Conservation (phyloP, 2,888 invertebrate genomes). For the Dione vanillae region DNA sequence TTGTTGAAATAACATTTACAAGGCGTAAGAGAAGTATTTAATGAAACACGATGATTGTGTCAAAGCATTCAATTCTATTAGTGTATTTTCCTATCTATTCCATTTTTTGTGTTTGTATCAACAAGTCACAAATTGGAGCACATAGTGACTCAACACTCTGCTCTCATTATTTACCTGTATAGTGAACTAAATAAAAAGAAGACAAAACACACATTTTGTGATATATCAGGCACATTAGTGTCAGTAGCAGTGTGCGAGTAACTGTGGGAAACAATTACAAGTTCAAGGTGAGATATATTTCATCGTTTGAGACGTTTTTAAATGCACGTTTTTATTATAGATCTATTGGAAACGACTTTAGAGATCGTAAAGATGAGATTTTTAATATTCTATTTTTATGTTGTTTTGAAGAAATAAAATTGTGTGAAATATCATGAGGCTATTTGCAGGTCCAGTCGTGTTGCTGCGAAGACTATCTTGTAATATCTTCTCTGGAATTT, state of each 20-base stretch:
- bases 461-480: no score
- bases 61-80: no score
- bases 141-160: background rate
- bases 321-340: conserved; percentile 4
- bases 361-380: background rate
- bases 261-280: conserved; percentile 19
- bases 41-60: no score
- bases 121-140: background rate
- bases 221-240: background rate
- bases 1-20: no score
- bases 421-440: background rate
- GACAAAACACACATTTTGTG: background rate
- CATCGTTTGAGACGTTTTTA: conserved; percentile 1
- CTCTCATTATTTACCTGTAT: background rate
- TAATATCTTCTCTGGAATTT: background rate
- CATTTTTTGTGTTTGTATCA: no score
- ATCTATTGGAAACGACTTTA: conserved; percentile 5
- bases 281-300: conserved; percentile 30
- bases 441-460: no score
- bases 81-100: no score
- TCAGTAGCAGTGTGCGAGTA: conserved; percentile 12
- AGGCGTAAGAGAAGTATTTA: no score
- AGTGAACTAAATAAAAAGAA: background rate
- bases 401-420: conserved; percentile 3
- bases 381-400: background rate